A percentile compares a stretch with the other conserved stretches of the same genome.
These are phyloP conservation scores for Taenioides sp. DNA, from an alignment of 2,797 vertebrate species.

Conservation along the genomic window DNA sequence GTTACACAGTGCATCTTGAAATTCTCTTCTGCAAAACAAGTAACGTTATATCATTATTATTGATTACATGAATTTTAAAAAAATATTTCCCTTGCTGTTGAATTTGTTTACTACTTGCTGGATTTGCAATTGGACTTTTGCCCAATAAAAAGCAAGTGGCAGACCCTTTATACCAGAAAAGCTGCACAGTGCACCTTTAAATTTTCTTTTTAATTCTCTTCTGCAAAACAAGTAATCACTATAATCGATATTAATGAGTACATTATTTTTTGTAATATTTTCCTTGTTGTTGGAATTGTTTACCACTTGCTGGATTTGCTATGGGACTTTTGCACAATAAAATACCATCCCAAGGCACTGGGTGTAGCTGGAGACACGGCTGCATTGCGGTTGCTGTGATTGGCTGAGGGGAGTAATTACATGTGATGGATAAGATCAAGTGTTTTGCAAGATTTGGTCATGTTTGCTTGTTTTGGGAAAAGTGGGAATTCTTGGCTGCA, in stretches of 20 bases:
- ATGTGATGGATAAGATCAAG: conserved; percentile 48
- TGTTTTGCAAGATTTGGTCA: conserved; percentile 10
- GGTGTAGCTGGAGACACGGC: conserved; percentile 51
- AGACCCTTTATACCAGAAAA: too few relatives aligned
- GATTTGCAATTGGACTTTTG: conserved; percentile 43
- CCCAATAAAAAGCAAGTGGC: conserved; percentile 30
- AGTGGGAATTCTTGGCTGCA: not conserved
- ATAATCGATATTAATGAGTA: not conserved
- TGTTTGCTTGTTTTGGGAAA: conserved; percentile 1
- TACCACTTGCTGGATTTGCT: conserved; percentile 27
- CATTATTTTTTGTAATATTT: not conserved
- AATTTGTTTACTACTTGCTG: conserved; percentile 37
- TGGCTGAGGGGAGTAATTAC: conserved; percentile 58
- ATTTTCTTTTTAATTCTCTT: too few relatives aligned
- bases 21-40: too few relatives aligned
- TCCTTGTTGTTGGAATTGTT: conserved; percentile 31
- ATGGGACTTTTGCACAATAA: conserved; percentile 48
- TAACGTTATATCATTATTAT: not conserved
- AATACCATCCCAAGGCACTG: conserved; percentile 61
- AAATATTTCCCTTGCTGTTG: conserved; percentile 10
- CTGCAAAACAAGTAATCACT: too few relatives aligned
- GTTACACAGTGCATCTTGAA: too few relatives aligned
- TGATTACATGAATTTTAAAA: not conserved
- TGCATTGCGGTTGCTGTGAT: conserved; percentile 36
- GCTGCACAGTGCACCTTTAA: too few relatives aligned